Evolutionary conservation across 2,113 vertebrate species (phyloP).

Genomic region (Coturnix japonica): DNA sequence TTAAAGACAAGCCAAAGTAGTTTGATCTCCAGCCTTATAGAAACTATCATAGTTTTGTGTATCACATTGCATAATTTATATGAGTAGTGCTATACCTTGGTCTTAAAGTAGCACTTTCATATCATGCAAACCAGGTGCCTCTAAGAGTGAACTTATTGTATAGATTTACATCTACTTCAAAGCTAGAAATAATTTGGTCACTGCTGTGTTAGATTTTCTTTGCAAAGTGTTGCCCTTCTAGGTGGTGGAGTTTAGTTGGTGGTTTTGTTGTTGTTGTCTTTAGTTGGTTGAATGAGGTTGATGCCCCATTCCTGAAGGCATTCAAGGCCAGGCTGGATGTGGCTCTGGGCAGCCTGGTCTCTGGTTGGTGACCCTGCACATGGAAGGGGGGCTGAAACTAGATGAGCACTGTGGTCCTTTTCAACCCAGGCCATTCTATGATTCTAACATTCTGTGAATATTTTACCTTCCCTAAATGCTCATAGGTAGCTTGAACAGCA

Average conservation of each 20-base stretch:
- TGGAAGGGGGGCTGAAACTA: no score
- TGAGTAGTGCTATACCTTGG: constrained; percentile 4
- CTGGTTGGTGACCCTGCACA: no score
- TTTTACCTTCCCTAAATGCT: neutral
- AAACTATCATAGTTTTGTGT: neutral
- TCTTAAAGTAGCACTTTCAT: constrained; percentile 24
- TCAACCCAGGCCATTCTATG: no score
- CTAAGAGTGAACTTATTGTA: constrained; percentile 18
- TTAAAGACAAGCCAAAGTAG: constrained; percentile 44
- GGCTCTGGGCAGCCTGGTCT: no score
- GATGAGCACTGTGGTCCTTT: no score
- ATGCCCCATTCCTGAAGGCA: no score
- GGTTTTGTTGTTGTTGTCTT: neutral
- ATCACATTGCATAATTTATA: constrained; percentile 35
- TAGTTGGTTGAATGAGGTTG: neutral
- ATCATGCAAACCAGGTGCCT: constrained; percentile 23
- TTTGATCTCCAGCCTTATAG: constrained; percentile 52
- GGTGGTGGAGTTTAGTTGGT: neutral
- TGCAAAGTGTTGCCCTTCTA: neutral
- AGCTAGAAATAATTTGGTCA: neutral
- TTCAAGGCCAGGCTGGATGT: no score
- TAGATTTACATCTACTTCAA: constrained; percentile 4
- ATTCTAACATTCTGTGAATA: neutral
- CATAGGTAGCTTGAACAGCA: neutral
- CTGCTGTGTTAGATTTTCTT: neutral